Conservation (phyloP, 37 sponge, comb jelly and placozoan genomes). For the Geodia barretti region DNA sequence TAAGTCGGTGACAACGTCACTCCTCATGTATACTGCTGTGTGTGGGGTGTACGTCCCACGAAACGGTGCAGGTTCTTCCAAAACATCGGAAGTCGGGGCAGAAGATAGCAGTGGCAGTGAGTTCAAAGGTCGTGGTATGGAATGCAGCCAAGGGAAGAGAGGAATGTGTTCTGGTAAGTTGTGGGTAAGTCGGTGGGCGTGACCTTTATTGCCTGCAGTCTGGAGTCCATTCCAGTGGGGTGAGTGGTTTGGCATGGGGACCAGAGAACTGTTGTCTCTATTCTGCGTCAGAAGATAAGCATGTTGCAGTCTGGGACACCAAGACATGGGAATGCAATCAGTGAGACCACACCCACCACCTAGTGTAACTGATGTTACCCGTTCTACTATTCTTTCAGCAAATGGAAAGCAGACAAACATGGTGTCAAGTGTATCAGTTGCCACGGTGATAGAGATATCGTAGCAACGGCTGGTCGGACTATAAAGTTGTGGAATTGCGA, state of each 20-base stretch:
- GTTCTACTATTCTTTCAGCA: neutral
- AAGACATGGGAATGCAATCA: neutral
- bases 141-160: conserved; percentile 22
- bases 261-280: neutral
- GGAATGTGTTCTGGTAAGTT: conserved; percentile 8
- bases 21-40: neutral
- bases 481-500: conserved; percentile 45
- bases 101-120: conserved; percentile 21
- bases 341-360: neutral
- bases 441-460: conserved; percentile 14
- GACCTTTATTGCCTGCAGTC: neutral
- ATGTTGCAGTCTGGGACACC: conserved; percentile 15
- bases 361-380: neutral
- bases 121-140: conserved; percentile 21
- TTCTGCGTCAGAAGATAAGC: conserved; percentile 21
- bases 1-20: neutral
- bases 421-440: conserved; percentile 40
- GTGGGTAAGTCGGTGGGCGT: neutral
- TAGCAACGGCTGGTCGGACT: conserved; percentile 28
- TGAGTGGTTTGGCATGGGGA: conserved; percentile 20
- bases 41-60: no score
- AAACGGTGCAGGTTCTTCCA: no score
- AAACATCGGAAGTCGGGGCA: neutral
- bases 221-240: conserved; percentile 15
- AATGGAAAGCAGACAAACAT: conserved; percentile 47